These are phyloP conservation scores for Lumbricus terrestris DNA, from an alignment of 2,888 invertebrate species.

Conservation along the genomic window DNA sequence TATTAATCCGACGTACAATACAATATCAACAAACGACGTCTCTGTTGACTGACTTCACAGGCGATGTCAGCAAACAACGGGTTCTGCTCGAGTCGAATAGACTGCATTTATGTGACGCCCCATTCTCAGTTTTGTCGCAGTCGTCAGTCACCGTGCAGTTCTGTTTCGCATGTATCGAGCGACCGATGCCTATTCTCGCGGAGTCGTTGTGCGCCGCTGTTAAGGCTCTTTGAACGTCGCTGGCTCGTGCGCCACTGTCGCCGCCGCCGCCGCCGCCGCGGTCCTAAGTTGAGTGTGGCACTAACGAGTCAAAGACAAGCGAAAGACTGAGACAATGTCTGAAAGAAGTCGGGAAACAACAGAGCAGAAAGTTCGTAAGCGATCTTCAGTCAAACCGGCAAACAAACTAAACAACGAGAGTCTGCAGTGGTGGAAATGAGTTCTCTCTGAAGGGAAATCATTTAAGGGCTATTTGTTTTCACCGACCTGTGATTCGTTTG, in stretches of 20 bases:
- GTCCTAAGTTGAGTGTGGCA: background rate
- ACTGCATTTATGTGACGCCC: background rate
- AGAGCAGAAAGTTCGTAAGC: background rate
- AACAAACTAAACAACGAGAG: background rate
- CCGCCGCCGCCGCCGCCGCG: background rate
- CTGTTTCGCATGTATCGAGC: background rate
- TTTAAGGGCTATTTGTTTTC: background rate
- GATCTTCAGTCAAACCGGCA: background rate
- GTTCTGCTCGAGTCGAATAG: background rate
- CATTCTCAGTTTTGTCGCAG: background rate
- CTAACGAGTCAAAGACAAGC: background rate
- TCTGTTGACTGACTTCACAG: slow-evolving; percentile 3
- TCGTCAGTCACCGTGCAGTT: background rate
- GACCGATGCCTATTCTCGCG: background rate
- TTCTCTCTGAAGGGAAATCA: slow-evolving; percentile 3
- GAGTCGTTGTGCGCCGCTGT: background rate
- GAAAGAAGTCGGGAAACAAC: background rate
- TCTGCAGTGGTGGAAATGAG: background rate
- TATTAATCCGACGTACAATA: background rate
- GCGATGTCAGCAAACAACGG: background rate
- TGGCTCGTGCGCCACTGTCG: no score
- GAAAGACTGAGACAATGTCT: background rate
- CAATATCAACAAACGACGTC: slow-evolving; percentile 3
- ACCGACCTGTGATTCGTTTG: background rate
- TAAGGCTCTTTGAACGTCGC: background rate